phyloP scores from a whole-genome alignment of 1,140 invertebrate species.

The Tetramorium alpestre region DNA sequence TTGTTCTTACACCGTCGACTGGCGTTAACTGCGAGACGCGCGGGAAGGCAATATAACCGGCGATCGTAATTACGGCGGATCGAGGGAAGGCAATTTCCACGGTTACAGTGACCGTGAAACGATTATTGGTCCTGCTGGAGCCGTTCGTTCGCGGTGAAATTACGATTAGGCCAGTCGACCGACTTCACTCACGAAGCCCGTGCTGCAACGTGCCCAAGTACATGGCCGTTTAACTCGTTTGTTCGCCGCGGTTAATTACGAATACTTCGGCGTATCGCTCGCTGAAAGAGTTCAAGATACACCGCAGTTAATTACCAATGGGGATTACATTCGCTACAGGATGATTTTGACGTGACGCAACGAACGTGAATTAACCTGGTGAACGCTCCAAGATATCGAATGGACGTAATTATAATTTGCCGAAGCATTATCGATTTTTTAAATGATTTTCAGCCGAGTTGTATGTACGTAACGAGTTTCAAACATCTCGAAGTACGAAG shows the following conservation, averaged over 20 bases:
- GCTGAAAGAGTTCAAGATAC: constrained; percentile 28
- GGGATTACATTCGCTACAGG: not conserved
- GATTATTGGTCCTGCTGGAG: constrained; percentile 72
- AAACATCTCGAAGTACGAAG: constrained; percentile 23
- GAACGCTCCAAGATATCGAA: not conserved
- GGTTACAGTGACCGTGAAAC: constrained; percentile 76
- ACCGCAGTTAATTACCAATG: constrained; percentile 15
- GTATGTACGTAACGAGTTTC: not conserved
- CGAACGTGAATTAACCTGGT: not conserved
- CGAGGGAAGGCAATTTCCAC: constrained; percentile 68
- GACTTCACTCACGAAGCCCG: constrained; percentile 51
- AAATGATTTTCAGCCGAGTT: constrained; percentile 3
- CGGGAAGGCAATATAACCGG: constrained; percentile 60
- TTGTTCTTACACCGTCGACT: constrained; percentile 32
- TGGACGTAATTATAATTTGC: not conserved
- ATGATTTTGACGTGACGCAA: not conserved
- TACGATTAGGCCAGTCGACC: constrained; percentile 74
- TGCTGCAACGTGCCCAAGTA: constrained; percentile 16
- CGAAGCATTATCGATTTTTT: constrained; percentile 5
- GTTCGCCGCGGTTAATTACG: constrained; percentile 66
- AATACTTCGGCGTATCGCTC: constrained; percentile 4
- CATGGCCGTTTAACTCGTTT: constrained; percentile 59
- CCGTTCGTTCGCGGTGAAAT: constrained; percentile 70
- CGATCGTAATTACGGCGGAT: constrained; percentile 71
- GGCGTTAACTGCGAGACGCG: constrained; percentile 22